Evolutionary conservation across 2,888 invertebrate species (phyloP).

Genomic region (Rhagonycha fulva): DNA sequence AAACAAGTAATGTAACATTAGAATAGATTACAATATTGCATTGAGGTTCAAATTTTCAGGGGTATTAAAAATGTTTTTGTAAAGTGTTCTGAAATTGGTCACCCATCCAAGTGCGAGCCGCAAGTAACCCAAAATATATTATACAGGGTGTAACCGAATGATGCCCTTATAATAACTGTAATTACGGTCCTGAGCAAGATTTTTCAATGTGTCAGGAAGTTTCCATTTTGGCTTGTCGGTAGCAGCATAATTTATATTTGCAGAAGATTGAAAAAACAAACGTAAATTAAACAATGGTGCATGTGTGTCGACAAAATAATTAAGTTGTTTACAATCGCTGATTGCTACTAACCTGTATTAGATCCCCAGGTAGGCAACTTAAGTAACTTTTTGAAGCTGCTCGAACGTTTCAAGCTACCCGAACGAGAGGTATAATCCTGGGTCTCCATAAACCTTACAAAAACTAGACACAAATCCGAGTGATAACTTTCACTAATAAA

Average conservation of each 20-base stretch:
- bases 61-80: no score
- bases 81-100: no score
- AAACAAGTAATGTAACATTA: no score
- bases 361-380: constrained; percentile 58
- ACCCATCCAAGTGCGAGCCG: no score
- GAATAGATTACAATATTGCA: no score
- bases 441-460: constrained; percentile 43
- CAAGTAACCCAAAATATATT: no score
- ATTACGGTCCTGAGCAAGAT: no score
- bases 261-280: not conserved
- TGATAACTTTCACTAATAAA: not conserved
- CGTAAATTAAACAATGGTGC: not conserved
- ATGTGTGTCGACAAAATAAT: not conserved
- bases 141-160: no score
- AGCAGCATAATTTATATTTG: not conserved
- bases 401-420: constrained; percentile 59
- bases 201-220: not conserved
- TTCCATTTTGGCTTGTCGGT: not conserved
- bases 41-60: no score
- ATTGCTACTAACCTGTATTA: constrained; percentile 26
- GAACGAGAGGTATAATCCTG: constrained; percentile 50
- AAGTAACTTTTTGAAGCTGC: constrained; percentile 61
- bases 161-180: no score
- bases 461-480: not conserved
- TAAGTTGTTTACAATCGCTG: constrained; percentile 1